phyloP scores from a whole-genome alignment of 2,113 vertebrate species.

The Eleginops maclovinus region DNA sequence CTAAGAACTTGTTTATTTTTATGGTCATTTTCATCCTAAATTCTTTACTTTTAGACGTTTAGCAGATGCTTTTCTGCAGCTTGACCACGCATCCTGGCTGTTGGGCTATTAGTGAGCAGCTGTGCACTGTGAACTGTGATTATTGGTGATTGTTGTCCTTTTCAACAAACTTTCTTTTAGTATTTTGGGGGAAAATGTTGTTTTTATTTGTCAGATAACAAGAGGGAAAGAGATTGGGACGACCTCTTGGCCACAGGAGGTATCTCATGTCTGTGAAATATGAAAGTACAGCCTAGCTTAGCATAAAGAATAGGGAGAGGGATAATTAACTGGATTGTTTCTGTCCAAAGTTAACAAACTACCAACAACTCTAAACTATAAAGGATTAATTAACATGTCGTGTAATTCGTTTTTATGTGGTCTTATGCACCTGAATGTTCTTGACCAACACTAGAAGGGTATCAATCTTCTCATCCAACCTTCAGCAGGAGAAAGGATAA shows the following conservation, averaged over 20 bases:
- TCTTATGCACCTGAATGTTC: too few species aligned
- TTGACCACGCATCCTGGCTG: not conserved
- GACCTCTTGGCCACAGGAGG: too few species aligned
- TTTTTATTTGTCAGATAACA: not conserved
- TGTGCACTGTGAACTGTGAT: too few species aligned
- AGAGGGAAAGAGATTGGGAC: not conserved
- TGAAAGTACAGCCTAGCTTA: constrained; percentile 2
- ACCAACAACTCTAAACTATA: not conserved
- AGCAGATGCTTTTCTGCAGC: not conserved
- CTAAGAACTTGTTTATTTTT: too few species aligned
- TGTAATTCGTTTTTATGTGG: not conserved
- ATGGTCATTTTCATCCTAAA: not conserved
- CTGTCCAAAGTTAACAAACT: not conserved
- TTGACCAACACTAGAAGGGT: too few species aligned
- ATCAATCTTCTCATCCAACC: not conserved
- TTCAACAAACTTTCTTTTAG: not conserved
- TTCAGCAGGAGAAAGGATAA: not conserved
- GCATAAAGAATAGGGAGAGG: not conserved
- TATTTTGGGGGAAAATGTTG: not conserved
- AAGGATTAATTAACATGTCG: not conserved
- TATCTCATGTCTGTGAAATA: not conserved
- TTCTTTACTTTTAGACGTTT: not conserved
- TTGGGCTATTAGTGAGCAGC: not conserved
- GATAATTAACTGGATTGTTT: not conserved
- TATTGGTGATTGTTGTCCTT: not conserved